Percentiles rank a stretch among this genome's conserved stretches.
These are phyloP conservation scores for Drosophila seguyi DNA, from an alignment of 1,140 invertebrate species.

Conservation along the genomic window DNA sequence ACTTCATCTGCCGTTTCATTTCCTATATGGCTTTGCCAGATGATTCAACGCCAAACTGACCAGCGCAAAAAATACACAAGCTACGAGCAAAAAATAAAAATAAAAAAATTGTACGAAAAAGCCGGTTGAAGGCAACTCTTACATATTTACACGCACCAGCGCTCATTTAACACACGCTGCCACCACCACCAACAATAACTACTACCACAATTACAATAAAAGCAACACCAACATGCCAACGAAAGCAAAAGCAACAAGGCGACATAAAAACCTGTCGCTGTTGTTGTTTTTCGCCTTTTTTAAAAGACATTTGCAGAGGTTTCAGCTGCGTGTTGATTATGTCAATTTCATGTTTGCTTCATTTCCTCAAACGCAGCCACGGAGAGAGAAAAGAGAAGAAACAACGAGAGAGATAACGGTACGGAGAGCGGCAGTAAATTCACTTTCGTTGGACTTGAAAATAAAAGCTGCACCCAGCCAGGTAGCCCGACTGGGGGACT, in stretches of 20 bases:
- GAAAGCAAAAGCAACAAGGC: constrained; percentile 65
- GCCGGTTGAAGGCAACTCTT: constrained; percentile 83
- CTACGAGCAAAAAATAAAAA: constrained; percentile 17
- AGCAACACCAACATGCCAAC: constrained; percentile 25
- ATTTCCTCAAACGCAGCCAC: constrained; percentile 67
- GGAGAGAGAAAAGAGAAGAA: constrained; percentile 1
- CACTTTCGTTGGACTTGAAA: constrained; percentile 82
- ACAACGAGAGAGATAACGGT: constrained; percentile 3
- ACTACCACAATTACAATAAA: constrained; percentile 22
- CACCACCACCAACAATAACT: constrained; percentile 35
- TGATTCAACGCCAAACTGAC: constrained; percentile 67
- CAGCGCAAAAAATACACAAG: constrained; percentile 63
- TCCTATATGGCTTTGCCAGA: constrained; percentile 64
- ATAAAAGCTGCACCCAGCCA: constrained; percentile 56
- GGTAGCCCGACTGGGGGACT: constrained; percentile 17
- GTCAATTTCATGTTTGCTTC: constrained; percentile 82
- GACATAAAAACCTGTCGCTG: constrained; percentile 75
- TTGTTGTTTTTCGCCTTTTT: constrained; percentile 45
- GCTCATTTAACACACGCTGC: constrained; percentile 76
- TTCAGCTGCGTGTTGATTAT: constrained; percentile 71
- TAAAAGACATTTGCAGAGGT: constrained; percentile 69
- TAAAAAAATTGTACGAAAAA: constrained; percentile 73
- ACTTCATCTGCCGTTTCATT: constrained; percentile 78
- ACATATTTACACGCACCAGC: constrained; percentile 82
- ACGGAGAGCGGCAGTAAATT: constrained; percentile 62